Percentiles rank a stretch among this genome's conserved stretches.
These are phyloP conservation scores for Apocrypta bakeri DNA, from an alignment of 1,140 invertebrate species.

Conservation along the genomic window DNA sequence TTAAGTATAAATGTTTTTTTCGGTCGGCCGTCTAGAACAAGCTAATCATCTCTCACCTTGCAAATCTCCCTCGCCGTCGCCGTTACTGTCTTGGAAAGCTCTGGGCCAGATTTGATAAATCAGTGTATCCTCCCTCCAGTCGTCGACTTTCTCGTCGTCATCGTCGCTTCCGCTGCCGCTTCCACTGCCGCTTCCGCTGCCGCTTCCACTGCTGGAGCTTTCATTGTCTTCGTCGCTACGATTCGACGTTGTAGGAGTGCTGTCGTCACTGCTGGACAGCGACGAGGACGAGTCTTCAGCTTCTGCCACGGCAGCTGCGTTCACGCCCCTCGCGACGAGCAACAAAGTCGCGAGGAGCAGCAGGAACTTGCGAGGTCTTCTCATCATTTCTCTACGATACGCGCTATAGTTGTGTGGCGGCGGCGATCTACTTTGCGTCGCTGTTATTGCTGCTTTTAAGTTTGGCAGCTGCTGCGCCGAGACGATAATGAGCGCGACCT, in stretches of 20 bases:
- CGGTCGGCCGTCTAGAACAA: no score
- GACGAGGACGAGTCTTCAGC: not conserved
- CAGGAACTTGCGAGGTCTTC: not conserved
- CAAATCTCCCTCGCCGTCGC: slow-evolving; percentile 84
- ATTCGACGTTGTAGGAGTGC: not conserved
- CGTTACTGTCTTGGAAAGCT: slow-evolving; percentile 83
- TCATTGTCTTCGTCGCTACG: not conserved
- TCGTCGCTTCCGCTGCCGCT: not conserved
- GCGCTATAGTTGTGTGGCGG: no score
- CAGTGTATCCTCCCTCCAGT: slow-evolving; percentile 84
- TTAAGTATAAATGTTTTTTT: no score
- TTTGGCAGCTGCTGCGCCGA: not conserved
- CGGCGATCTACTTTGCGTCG: not conserved
- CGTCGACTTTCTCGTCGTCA: slow-evolving; percentile 58
- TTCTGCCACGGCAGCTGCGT: not conserved
- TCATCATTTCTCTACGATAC: not conserved
- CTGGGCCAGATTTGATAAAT: slow-evolving; percentile 85
- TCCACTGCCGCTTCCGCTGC: not conserved
- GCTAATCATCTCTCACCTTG: slow-evolving; percentile 71
- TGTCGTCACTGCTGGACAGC: not conserved
- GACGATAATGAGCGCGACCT: slow-evolving; percentile 7
- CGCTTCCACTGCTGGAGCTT: not conserved
- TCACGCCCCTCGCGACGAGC: not conserved
- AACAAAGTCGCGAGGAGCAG: not conserved
- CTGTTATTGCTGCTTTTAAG: not conserved